A percentile compares a stretch with the other conserved stretches of the same genome.
phyloP scores from a whole-genome alignment of 2,888 invertebrate species.

The Synanthedon vespiformis region DNA sequence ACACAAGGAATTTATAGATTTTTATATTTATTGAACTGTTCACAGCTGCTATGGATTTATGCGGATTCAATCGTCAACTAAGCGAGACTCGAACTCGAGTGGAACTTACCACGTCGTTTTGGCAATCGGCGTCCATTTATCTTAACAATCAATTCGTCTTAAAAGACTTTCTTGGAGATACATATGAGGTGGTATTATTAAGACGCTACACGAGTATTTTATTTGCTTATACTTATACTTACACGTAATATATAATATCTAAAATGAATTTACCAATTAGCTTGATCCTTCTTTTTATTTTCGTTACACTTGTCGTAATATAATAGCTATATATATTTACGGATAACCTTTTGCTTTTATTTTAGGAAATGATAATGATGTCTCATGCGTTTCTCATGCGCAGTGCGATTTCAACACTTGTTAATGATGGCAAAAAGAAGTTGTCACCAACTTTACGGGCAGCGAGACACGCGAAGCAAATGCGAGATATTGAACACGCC shows the following conservation, averaged over 20 bases:
- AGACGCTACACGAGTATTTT: constrained; percentile 10
- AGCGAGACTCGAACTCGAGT: constrained; percentile 48
- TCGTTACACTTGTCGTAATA: too few relatives aligned
- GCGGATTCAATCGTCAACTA: constrained; percentile 44
- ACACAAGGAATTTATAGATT: too few relatives aligned
- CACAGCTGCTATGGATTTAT: constrained; percentile 46
- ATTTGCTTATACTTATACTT: too few relatives aligned
- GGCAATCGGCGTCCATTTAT: constrained; percentile 47
- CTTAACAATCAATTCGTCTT: constrained; percentile 53
- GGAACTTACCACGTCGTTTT: constrained; percentile 45
- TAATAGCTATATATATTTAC: too few relatives aligned
- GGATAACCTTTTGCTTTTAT: too few relatives aligned
- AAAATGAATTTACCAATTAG: too few relatives aligned
- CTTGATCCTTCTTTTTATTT: too few relatives aligned
- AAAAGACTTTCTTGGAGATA: constrained; percentile 35
- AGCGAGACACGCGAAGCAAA: constrained; percentile 49
- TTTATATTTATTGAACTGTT: too few relatives aligned
- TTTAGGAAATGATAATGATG: constrained; percentile 50
- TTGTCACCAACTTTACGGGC: constrained; percentile 28
- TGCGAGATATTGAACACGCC: constrained; percentile 45
- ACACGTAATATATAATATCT: too few relatives aligned
- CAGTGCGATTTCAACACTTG: constrained; percentile 23
- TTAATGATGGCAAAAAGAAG: constrained; percentile 12
- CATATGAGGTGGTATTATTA: constrained; percentile 31
- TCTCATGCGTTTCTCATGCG: constrained; percentile 45